These are phyloP conservation scores for Phoxinus phoxinus DNA, from an alignment of 2,113 vertebrate species.

Conservation along the genomic window DNA sequence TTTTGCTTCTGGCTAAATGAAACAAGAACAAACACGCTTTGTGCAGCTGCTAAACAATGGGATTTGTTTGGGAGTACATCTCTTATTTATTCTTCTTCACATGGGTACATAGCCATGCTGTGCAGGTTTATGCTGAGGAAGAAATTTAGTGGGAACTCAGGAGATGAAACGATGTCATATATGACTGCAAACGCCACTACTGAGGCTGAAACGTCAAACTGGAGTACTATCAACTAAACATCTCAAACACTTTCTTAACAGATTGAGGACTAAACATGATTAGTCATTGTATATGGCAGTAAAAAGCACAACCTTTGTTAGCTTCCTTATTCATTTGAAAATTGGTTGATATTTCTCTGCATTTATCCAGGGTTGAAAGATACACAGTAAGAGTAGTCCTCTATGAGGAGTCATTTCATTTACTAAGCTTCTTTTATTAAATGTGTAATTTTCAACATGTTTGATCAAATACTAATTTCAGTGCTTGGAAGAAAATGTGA, in stretches of 20 bases:
- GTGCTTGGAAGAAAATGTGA: slow-evolving; percentile 57
- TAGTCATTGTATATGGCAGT: not conserved
- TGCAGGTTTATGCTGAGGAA: slow-evolving; percentile 60
- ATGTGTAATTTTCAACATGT: slow-evolving; percentile 15
- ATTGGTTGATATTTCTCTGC: slow-evolving; percentile 27
- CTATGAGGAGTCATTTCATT: slow-evolving; percentile 70
- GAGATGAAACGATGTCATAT: slow-evolving; percentile 74
- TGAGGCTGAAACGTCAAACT: not conserved
- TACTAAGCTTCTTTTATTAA: slow-evolving; percentile 42
- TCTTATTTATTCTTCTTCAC: slow-evolving; percentile 37
- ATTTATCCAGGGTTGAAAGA: slow-evolving; percentile 52
- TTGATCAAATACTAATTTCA: slow-evolving; percentile 36
- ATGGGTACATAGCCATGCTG: slow-evolving; percentile 27
- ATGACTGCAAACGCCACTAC: slow-evolving; percentile 38
- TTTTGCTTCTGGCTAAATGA: no score
- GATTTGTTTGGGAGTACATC: slow-evolving; percentile 60
- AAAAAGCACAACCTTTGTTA: slow-evolving; percentile 1
- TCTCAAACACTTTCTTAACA: not conserved
- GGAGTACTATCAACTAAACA: slow-evolving; percentile 1
- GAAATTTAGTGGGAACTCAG: slow-evolving; percentile 67
- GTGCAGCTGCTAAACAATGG: slow-evolving; percentile 60
- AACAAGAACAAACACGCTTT: slow-evolving; percentile 49
- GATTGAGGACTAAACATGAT: not conserved
- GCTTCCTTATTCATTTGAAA: slow-evolving; percentile 11
- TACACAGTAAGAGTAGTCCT: slow-evolving; percentile 63